These are phyloP conservation scores for Uropsilus gracilis DNA, from an alignment of 2,113 vertebrate species.

Conservation along the genomic window DNA sequence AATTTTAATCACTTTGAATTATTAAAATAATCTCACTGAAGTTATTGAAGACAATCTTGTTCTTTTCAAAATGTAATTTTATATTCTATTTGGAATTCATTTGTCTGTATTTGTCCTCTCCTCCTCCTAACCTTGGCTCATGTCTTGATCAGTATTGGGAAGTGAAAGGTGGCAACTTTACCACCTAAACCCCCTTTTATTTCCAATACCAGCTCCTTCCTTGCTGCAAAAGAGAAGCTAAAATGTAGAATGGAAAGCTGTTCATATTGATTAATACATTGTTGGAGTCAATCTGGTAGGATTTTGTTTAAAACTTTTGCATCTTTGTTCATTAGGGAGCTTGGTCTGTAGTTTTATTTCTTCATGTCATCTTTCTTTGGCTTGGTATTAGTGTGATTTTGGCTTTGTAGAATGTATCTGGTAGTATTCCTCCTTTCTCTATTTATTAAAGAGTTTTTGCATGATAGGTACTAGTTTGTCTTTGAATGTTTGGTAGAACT, in stretches of 20 bases:
- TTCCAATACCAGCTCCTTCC: background rate
- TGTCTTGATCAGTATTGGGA: background rate
- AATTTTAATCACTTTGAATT: background rate
- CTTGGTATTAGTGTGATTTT: too few species aligned
- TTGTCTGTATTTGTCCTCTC: background rate
- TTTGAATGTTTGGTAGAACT: too few species aligned
- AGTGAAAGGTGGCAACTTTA: background rate
- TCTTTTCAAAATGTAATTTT: background rate
- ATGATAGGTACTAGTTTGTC: too few species aligned
- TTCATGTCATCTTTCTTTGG: too few species aligned
- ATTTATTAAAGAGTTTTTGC: too few species aligned
- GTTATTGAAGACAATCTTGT: background rate
- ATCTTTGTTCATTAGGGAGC: too few species aligned
- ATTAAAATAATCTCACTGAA: background rate
- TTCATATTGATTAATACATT: too few species aligned
- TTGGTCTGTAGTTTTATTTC: too few species aligned
- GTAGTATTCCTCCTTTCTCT: too few species aligned
- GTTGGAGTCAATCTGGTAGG: too few species aligned
- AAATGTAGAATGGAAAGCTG: background rate
- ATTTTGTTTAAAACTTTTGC: too few species aligned
- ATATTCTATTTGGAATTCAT: background rate
- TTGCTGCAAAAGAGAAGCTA: background rate
- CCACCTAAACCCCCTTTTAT: background rate
- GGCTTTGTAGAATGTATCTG: too few species aligned
- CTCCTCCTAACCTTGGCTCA: background rate